These are phyloP conservation scores for Rutpela maculata DNA, from an alignment of 2,888 invertebrate species.

Conservation along the genomic window DNA sequence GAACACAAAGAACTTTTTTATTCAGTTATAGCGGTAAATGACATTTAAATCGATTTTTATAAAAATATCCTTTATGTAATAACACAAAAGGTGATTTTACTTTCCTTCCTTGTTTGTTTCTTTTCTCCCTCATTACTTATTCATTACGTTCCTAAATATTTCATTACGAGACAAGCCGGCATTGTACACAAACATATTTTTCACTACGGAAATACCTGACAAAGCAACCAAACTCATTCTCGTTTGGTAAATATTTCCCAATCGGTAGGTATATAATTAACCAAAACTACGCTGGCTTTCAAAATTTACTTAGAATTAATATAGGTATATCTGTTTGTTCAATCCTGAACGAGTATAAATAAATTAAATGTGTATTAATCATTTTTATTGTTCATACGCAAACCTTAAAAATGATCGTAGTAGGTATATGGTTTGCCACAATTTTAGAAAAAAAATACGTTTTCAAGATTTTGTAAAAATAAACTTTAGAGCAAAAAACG, in stretches of 20 bases:
- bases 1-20: background rate
- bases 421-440: no score
- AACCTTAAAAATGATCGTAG: no score
- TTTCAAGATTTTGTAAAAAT: no score
- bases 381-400: no score
- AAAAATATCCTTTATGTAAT: constrained; percentile 7
- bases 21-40: background rate
- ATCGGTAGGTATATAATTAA: background rate
- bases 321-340: no score
- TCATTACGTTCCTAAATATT: constrained; percentile 7
- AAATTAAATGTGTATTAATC: no score
- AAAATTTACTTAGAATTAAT: no score
- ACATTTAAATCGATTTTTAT: constrained; percentile 4
- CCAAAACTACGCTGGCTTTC: no score
- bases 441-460: no score
- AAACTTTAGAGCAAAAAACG: no score
- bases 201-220: background rate
- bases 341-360: no score
- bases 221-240: background rate
- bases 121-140: background rate
- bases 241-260: background rate
- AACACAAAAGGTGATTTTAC: background rate
- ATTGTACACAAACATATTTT: background rate
- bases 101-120: constrained; percentile 1
- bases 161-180: background rate